Base-by-base conservation (phyloP, 2,888 invertebrate species). In the Branchellion lobata region DNA sequence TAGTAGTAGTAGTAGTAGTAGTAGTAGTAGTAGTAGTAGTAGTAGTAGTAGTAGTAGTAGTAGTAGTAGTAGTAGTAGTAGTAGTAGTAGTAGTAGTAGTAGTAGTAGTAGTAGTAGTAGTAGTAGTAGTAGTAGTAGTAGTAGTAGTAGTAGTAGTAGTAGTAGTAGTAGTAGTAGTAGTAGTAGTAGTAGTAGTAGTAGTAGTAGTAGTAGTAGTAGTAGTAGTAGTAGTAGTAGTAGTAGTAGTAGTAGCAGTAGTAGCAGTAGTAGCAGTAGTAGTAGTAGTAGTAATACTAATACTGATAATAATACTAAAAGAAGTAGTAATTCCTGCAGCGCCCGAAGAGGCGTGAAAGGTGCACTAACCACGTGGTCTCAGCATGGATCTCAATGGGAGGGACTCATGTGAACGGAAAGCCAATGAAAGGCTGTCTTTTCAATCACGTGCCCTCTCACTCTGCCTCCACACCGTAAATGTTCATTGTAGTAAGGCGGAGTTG, bases 171-270 rank as follows among this genome's bases (percentile, higher is more conserved):
- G 75, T 75, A 75, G 51, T 53, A 75, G 75, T 53, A 75, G 75
- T 75, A 75, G 75, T 72, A 75, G 75, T 75, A 75, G 75, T 75
- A 75, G 75, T 72, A 75, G 75, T 75, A 75, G 75, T 75, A 75
- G 75, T 72, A 75, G 75, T 75, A 75, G 75, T 75, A 75, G 75
- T 75, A 75, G 75, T 75, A 75, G 75, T 75, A 75, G 75, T 75
- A 75, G 75, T 75, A 75, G 65, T 65, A 65, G 65, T 65, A 65
- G 65, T 65, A 65, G 40, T 40, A 40, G 40, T 40, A 40, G 40
- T 40, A 40, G 40, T 40, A 40, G 40, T 40, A 75, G 75, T 75
- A 75, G 75, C 8, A 75, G 75, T 75, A 75, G 75, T 75, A 75
- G 75, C 8, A 75, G 75, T 75, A 75, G 75, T 75, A 75, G 75